Conservation (phyloP, 2,888 invertebrate species). For the Euphydryas editha region DNA sequence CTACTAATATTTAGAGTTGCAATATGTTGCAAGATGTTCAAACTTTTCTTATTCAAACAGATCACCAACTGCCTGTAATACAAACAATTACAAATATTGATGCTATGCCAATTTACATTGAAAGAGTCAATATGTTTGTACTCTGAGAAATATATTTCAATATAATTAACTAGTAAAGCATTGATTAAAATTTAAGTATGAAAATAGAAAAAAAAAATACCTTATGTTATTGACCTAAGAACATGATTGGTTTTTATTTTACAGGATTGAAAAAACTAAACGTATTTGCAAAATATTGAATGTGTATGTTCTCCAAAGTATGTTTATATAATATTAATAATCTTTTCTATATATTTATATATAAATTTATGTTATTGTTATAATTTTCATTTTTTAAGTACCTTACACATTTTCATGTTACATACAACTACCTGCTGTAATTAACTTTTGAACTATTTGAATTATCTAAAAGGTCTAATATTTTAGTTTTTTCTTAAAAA, state of each 20-base stretch:
- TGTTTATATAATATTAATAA: neutral
- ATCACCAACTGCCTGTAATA: constrained; percentile 83
- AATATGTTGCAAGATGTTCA: constrained; percentile 65
- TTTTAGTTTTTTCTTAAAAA: neutral
- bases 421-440: too few relatives aligned
- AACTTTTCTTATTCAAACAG: constrained; percentile 72
- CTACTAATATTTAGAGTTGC: constrained; percentile 65
- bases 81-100: constrained; percentile 69
- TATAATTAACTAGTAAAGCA: too few relatives aligned
- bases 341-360: neutral
- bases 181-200: too few relatives aligned
- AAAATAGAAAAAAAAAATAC: neutral
- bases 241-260: neutral
- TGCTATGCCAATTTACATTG: constrained; percentile 25
- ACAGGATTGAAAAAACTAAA: neutral
- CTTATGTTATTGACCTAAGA: neutral
- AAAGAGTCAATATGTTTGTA: neutral
- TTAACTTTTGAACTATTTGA: too few relatives aligned
- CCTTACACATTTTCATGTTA: neutral
- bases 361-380: neutral
- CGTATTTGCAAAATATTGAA: neutral
- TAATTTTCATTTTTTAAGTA: neutral
- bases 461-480: too few relatives aligned
- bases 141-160: neutral
- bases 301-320: neutral